Evolutionary conservation across 2,113 vertebrate species (phyloP).

Genomic region (Beaufortia kweichowensis): DNA sequence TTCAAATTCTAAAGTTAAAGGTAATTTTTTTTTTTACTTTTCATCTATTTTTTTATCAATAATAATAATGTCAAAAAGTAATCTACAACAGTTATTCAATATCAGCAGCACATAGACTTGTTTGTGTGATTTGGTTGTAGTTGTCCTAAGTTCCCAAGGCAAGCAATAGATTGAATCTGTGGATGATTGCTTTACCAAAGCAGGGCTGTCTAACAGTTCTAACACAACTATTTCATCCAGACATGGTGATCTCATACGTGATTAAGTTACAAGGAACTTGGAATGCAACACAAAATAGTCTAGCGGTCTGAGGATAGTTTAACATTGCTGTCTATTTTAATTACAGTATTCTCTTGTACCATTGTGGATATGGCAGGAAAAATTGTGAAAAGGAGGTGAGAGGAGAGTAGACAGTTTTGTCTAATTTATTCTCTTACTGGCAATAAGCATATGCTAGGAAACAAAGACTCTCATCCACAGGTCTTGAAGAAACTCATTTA

Average conservation of each 20-base stretch:
- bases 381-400: too few species aligned
- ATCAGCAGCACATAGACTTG: too few species aligned
- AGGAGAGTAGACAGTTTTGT: neutral
- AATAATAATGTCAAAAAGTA: too few species aligned
- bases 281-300: neutral
- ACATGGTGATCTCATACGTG: neutral
- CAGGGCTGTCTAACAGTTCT: neutral
- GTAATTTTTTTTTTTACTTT: too few species aligned
- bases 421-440: neutral
- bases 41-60: too few species aligned
- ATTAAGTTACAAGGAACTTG: slow-evolving; percentile 3
- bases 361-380: neutral
- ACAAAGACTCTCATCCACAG: too few species aligned
- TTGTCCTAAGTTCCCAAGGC: neutral
- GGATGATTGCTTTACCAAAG: slow-evolving; percentile 8
- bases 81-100: neutral
- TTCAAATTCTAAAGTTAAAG: too few species aligned
- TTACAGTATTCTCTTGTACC: neutral
- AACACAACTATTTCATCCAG: neutral
- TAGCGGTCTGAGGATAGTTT: too few species aligned
- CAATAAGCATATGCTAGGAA: neutral
- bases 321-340: neutral
- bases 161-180: neutral
- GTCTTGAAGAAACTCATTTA: too few species aligned
- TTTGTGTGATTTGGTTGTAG: too few species aligned